Evolutionary conservation across 2,797 vertebrate genomes (phyloP).

Genomic region (Myotis pilosus): DNA sequence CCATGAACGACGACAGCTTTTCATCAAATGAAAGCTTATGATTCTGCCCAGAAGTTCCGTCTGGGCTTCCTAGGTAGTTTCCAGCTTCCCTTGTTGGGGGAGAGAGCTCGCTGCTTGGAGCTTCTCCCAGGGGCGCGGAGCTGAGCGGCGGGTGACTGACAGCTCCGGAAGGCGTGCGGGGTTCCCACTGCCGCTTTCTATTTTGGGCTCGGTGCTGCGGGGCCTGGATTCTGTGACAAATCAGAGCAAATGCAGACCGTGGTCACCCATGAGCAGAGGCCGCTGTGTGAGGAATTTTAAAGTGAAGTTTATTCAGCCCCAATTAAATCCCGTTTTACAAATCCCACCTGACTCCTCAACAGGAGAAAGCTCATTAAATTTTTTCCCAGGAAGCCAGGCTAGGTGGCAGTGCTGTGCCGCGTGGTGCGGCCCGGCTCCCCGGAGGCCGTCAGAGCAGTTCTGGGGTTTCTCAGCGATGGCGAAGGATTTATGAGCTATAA

Average conservation of each 20-base stretch:
- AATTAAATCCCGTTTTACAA: constrained; percentile 75
- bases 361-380: constrained; percentile 63
- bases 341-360: constrained; percentile 42
- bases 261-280: constrained; percentile 36
- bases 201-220: not conserved
- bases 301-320: constrained; percentile 57
- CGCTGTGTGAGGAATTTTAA: constrained; percentile 69
- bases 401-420: not conserved
- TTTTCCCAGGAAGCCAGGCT: not conserved
- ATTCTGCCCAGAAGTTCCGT: not conserved
- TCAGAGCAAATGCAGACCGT: constrained; percentile 30
- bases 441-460: constrained; percentile 47
- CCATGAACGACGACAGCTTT: not conserved
- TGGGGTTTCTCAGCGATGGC: constrained; percentile 55
- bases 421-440: not conserved
- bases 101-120: not conserved
- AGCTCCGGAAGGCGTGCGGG: rapidly evolving
- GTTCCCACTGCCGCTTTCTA: not conserved
- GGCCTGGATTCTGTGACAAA: not conserved
- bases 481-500: constrained; percentile 69
- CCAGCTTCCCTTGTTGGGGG: not conserved
- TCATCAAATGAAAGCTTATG: not conserved
- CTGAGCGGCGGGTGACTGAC: not conserved
- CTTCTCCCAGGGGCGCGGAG: not conserved
- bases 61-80: not conserved